Evolutionary conservation across 2,888 invertebrate genomes (phyloP).

Genomic region (Ernsta delagoae): DNA sequence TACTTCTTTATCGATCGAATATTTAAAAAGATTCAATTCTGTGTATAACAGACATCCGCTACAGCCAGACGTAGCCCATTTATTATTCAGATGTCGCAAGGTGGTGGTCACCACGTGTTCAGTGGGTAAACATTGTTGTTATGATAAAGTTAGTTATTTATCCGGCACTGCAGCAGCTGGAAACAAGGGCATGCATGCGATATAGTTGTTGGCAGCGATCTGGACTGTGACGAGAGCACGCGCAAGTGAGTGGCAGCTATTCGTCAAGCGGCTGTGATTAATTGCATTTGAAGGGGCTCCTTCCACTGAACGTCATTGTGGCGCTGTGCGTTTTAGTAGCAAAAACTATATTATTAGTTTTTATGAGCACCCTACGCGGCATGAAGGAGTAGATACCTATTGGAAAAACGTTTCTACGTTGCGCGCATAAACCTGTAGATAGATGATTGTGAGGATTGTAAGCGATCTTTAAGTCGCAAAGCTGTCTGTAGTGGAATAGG

Average conservation of each 20-base stretch:
- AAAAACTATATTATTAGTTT: neutral
- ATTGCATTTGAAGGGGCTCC: neutral
- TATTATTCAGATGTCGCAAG: neutral
- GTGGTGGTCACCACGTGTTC: neutral
- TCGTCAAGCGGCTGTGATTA: conserved; percentile 7
- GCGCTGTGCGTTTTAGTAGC: neutral
- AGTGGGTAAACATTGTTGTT: conserved; percentile 11
- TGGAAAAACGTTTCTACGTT: too few species aligned
- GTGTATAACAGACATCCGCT: neutral
- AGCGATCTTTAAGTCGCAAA: too few species aligned
- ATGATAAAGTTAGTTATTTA: conserved; percentile 46
- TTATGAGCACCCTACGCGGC: too few species aligned
- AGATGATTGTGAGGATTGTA: too few species aligned
- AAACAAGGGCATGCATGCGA: conserved; percentile 59
- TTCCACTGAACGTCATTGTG: neutral
- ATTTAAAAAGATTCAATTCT: too few species aligned
- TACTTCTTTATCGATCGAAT: too few species aligned
- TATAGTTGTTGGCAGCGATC: conserved; percentile 60
- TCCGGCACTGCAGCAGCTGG: conserved; percentile 54
- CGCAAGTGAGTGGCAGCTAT: conserved; percentile 21
- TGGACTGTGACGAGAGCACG: conserved; percentile 15
- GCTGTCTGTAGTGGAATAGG: too few species aligned
- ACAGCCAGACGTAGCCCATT: neutral
- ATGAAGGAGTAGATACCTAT: too few species aligned
- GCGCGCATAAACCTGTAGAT: too few species aligned